Evolutionary conservation across 1,140 invertebrate genomes (phyloP), one percentile per base, ranked within the genome.

Genomic region (Ephestia elutella): DNA sequence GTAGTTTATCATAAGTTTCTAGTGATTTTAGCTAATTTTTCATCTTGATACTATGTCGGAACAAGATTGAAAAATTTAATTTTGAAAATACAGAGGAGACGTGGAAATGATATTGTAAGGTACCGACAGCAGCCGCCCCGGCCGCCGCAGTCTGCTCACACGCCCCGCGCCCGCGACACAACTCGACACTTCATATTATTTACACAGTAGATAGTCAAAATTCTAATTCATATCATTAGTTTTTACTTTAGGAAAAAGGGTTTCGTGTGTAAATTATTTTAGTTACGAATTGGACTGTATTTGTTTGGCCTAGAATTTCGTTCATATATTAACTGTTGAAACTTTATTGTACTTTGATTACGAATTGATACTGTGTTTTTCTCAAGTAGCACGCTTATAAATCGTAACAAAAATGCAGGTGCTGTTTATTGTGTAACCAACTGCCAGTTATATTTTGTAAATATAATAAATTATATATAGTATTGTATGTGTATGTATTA

Each of bases 171-270:
- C 56, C 65, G 59, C 28, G 63, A 38, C 32, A 59, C 65, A 54
- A 54, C 63, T 21, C 65, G 56, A 59, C 68, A 73, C 65, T 60
- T 65, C 25, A 28, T 70, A 73, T 75, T 75, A 70, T 78, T 82
- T 75, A 71, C 70, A 80, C 71, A 65, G 77, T 86, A 87, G 85
- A 85, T 87, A 87, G 85, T 78, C 79, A 72, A 87, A 86, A 87
- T 87, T 87, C 59, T 85, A 78, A 81, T 87, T 85, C 85, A 87
- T 87, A 87, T 87, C 85, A 87, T 84, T 87, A 87, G 85, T 70
- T 87, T 85, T 80, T 86, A 86, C 77, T 86, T 87, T 86, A 86
- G 82, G 71, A 70, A 25, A 53, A 53, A 73, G 71, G 75, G 82
- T 78, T 87, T 80, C 59, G 67, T 73, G 59, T 71, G 64, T 78